These are phyloP conservation scores for Acanthosoma haemorrhoidale DNA, from an alignment of 2,888 invertebrate species.

Conservation along the genomic window DNA sequence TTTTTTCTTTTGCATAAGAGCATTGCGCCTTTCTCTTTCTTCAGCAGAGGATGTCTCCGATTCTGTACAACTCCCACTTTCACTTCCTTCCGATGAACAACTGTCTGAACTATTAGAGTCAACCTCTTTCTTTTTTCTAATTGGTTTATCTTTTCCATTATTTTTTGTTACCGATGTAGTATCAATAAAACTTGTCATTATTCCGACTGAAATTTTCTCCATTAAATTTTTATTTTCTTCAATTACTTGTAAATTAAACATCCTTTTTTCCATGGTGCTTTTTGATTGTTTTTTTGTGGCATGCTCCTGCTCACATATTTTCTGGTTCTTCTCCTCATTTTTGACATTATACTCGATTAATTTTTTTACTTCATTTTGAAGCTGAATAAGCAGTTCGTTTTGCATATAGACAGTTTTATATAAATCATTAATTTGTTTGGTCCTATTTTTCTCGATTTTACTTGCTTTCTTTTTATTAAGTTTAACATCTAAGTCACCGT, in stretches of 20 bases:
- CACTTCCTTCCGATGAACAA: background rate
- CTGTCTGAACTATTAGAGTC: background rate
- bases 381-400: conserved; percentile 15
- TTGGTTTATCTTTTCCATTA: background rate
- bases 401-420: conserved; percentile 26
- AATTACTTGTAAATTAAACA: conserved; percentile 9
- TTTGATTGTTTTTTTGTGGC: conserved; percentile 3
- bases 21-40: background rate
- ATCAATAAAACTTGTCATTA: conserved; percentile 34
- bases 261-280: conserved; percentile 19
- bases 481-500: background rate
- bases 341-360: background rate
- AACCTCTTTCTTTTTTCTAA: background rate
- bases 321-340: background rate
- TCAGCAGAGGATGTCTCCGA: background rate
- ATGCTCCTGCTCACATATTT: conserved; percentile 5
- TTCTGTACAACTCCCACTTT: background rate
- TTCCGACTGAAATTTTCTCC: conserved; percentile 28
- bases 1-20: background rate
- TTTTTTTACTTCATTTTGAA: conserved; percentile 22
- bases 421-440: conserved; percentile 25
- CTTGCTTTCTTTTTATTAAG: background rate
- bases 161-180: background rate
- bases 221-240: conserved; percentile 28
- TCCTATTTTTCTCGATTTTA: conserved; percentile 1